phyloP scores from a whole-genome alignment of 1,140 invertebrate genomes.

The Hyphantria cunea region DNA sequence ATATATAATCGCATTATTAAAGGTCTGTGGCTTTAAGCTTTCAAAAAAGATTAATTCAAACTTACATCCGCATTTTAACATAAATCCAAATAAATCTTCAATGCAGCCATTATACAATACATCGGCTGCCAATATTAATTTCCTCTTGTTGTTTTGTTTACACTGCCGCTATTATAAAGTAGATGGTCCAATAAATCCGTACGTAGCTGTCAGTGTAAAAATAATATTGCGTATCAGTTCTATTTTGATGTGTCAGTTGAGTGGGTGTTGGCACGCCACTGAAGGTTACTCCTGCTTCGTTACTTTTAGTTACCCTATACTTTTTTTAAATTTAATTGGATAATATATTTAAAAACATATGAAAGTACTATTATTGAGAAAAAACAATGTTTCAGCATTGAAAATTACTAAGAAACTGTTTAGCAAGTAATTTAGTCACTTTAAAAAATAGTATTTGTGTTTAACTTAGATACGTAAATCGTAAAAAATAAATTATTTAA shows the following conservation, averaged over 20 bases:
- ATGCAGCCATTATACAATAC: not conserved
- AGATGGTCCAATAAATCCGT: slow-evolving; percentile 28
- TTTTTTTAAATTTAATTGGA: too few relatives aligned
- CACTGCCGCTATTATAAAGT: slow-evolving; percentile 31
- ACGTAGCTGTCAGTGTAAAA: slow-evolving; percentile 44
- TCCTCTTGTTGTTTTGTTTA: slow-evolving; percentile 27
- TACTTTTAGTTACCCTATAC: too few relatives aligned
- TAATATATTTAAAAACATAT: not conserved
- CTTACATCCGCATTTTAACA: too few relatives aligned
- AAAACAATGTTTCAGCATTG: too few relatives aligned
- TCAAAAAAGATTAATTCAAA: not conserved
- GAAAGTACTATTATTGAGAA: too few relatives aligned
- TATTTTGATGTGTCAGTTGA: slow-evolving; percentile 52
- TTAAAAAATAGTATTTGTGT: too few relatives aligned
- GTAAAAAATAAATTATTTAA: too few relatives aligned
- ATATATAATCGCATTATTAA: too few relatives aligned
- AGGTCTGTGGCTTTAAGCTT: slow-evolving; percentile 9
- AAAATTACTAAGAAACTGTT: too few relatives aligned
- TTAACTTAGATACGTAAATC: too few relatives aligned
- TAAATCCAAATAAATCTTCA: too few relatives aligned
- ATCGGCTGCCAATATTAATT: slow-evolving; percentile 20
- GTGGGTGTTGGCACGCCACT: slow-evolving; percentile 47
- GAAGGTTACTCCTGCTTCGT: slow-evolving; percentile 16
- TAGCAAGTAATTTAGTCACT: too few relatives aligned
- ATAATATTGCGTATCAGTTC: slow-evolving; percentile 51